Percentiles rank a stretch among this genome's conserved stretches.
Conservation (phyloP, 2,113 vertebrate genomes). For the Orthonyx spaldingii region DNA sequence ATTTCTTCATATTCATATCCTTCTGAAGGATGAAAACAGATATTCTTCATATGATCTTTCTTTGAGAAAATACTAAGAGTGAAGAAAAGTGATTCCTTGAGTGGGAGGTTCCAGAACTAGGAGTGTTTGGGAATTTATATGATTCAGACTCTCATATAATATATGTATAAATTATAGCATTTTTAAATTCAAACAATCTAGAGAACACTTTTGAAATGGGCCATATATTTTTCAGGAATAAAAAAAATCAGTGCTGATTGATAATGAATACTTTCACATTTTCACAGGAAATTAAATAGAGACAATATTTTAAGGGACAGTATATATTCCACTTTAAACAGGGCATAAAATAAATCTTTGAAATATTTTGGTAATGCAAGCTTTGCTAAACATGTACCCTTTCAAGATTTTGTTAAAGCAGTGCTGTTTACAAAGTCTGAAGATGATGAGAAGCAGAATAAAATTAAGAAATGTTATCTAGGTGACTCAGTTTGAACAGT, state of each 20-base stretch:
- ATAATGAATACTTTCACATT: conserved; percentile 1
- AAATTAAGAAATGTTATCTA: conserved; percentile 38
- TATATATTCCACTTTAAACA: background rate
- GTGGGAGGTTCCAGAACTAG: background rate
- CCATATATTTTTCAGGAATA: background rate
- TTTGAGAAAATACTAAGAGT: background rate
- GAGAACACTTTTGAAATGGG: background rate
- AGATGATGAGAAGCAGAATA: conserved; percentile 34
- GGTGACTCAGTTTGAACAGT: background rate
- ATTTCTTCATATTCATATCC: background rate
- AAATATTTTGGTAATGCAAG: background rate
- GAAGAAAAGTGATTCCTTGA: background rate
- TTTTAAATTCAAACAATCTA: conserved; percentile 1
- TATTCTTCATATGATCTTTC: background rate
- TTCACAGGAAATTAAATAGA: background rate
- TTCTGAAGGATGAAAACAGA: background rate
- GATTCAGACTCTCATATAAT: background rate
- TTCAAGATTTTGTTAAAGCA: background rate
- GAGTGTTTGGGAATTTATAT: background rate
- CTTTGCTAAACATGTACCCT: background rate
- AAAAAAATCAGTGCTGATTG: background rate
- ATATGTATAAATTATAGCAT: background rate
- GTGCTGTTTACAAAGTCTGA: conserved; percentile 2
- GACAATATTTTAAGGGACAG: background rate
- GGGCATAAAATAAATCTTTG: background rate